Base-by-base conservation (phyloP, 37 sponge, comb jelly and placozoan genomes). In the Aplysina aerophoba region DNA sequence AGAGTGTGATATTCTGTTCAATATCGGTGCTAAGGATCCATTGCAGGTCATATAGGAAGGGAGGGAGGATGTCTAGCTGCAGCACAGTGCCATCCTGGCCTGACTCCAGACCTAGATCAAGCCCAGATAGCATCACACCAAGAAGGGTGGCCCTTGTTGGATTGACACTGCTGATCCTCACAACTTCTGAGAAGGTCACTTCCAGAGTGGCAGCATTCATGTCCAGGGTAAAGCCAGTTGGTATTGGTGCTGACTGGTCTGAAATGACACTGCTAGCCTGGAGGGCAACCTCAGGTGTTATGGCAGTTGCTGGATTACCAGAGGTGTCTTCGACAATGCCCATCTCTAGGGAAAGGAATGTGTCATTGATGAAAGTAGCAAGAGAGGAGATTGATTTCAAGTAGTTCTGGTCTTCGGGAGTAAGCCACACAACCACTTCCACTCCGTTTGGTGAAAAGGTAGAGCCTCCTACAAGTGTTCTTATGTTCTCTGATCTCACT, bases 161-260 rank as follows among this genome's bases (percentile, higher is more conserved):
- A 66, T 39, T 73, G 35, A 95, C 21, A 30, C 91, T 86, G 53
- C 64, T 90, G 2, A 81, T 15, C 16, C 86, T 55, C 16, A 95
- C 67, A 0, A 86, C 85, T 82, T 95, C 95, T 66, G 77, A 60
- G 79, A 95, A 95, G 4, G 58, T 79, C 4, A 95, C 72, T 24
- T 50, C 24, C 22, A 96, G 50, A 13, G 66, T 34, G 24, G 92
- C 94, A 53, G 71, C 59, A 61, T 96, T 60, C 83, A 96, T 39
- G 75, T 93, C 90, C 6, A 96, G 64, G 31, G 59, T 78, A 17
- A 84, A 38, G 27, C 57, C 25, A 25, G 21, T 33, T 1, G 93
- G 79, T 0, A 19, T 19, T 64, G 97, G 97, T 24, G 91, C 24
- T 15, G 77, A 55, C 0, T 4, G 66, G 71, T 96, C 97, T 20